phyloP scores from a whole-genome alignment of 2,113 vertebrate species.

The Vombatus ursinus region DNA sequence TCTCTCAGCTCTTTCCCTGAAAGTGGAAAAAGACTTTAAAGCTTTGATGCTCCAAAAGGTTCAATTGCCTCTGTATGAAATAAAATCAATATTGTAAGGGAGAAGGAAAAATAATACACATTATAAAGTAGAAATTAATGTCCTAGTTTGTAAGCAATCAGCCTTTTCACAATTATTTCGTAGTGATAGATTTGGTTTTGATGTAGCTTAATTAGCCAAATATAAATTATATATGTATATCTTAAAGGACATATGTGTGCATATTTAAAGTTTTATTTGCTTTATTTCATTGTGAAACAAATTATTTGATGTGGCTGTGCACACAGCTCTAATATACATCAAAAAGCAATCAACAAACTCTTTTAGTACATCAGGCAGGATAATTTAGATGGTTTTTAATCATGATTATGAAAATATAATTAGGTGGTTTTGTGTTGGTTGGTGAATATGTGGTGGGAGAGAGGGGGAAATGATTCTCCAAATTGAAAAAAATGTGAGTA shows the following conservation, averaged over 20 bases:
- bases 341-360: slow-evolving; percentile 87
- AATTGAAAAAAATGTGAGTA: slow-evolving; percentile 80
- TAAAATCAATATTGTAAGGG: slow-evolving; percentile 70
- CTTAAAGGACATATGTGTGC: slow-evolving; percentile 78
- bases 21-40: slow-evolving; percentile 74
- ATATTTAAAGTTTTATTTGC: slow-evolving; percentile 71
- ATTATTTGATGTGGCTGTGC: slow-evolving; percentile 81
- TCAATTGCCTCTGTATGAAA: slow-evolving; percentile 75
- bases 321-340: slow-evolving; percentile 83
- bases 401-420: slow-evolving; percentile 87
- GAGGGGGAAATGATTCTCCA: slow-evolving; percentile 81
- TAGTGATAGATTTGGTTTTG: slow-evolving; percentile 76
- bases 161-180: slow-evolving; percentile 80
- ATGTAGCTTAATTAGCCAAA: slow-evolving; percentile 83
- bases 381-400: slow-evolving; percentile 86
- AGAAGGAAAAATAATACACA: slow-evolving; percentile 2
- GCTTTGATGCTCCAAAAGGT: slow-evolving; percentile 67
- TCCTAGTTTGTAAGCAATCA: slow-evolving; percentile 80
- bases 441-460: slow-evolving; percentile 73
- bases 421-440: slow-evolving; percentile 84
- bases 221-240: slow-evolving; percentile 82
- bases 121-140: slow-evolving; percentile 80
- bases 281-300: slow-evolving; percentile 81
- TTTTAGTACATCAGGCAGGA: slow-evolving; percentile 84
- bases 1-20: slow-evolving; percentile 67